Base-by-base conservation (phyloP, 2,888 invertebrate genomes). In the Teinopalpus imperialis region DNA sequence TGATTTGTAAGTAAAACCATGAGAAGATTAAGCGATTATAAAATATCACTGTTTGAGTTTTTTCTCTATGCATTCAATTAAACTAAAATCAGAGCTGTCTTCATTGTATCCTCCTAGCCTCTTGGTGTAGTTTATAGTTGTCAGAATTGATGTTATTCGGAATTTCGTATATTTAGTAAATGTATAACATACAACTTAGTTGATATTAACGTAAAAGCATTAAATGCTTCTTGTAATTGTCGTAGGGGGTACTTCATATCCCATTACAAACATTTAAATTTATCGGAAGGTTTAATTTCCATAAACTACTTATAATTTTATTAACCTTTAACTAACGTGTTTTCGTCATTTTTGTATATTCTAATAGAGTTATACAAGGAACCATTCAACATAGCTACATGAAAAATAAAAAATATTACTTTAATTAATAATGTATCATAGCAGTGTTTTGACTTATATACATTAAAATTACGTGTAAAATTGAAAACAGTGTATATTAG, bases 381-480 rank as follows among this genome's bases (percentile, higher is more conserved):
- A 86, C 83, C 81, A 86, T 82, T 79, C 75, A 75, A 73, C 66
- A 75, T 85, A 86, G 85, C 77, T 82, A 85, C 85, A 76, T 69
- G 77, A 70, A 80, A 74, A 81, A 85, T 82, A 85, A n/a, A n/a
- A n/a, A n/a, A n/a, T n/a, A 85, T 82, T 83, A 86, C 81, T 86
- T 86, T 73, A 65, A 76, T 79, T 69, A 64, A 72, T 77, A 77
- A 66, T 85, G 76, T 86, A 86, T 83, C 68, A 85, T 83, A 82
- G 73, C 69, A 85, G 86, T 87, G 85, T 88, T 88, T 88, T 82
- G 87, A 85, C 81, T 81, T 87, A 85, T 88, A 83, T 87, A 87
- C 87, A 86, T 81, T 80, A 70, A 71, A 78, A 80, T n/a, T n/a
- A n/a, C n/a, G n/a, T 83, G 79, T 85, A 81, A 81, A 83, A 68